Base-by-base conservation (phyloP, 2,797 vertebrate species). In the Crocodylus rhombifer region DNA sequence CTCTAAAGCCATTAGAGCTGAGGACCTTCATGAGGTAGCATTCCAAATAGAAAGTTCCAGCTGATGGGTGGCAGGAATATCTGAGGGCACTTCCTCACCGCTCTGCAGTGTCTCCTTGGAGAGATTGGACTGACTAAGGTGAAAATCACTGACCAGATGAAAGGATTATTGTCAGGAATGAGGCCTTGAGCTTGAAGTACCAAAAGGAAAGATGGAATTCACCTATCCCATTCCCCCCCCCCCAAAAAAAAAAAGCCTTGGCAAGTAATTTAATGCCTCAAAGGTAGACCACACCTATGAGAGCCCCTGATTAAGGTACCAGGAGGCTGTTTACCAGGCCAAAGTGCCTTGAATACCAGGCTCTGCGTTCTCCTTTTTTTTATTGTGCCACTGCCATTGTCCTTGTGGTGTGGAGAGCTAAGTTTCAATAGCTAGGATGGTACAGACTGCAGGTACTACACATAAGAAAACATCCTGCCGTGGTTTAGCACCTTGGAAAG, bases 381-480 rank as follows among this genome's bases (percentile, higher is more conserved):
- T 79, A 6, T 36, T 93, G 87, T 64, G 26, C 28, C 62, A 2
- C 30, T 79, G 42, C 16, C 21, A 3, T 33, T 83, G 51, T 77
- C 67, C 30, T 21, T 7, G 18, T 28, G 58, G 55, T 51, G 12
- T 58, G 60, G 82, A 91, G 87, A 33, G 28, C 63, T 76, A 56
- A 25, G 83, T 87, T 64, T 51, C 55, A 62, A 33, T 30, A 13
- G 16, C 18, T 25, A 88, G 13, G 71, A 71, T 23, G 57, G 18
- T 61, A 58, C 0, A 0, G 14, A 58, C 36, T 0, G 2, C 36
- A 55, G 30, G 61, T 15, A 1, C 0, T 10, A 0, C 4, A 1
- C n/a, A 51, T 60, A 36, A 65, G 74, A 77, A 67, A 26, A 14
- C 14, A 51, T 11, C 14, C 26, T 74, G 15, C 3, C 11, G 7